Base-by-base conservation (phyloP, 2,113 vertebrate genomes). In the Indicator maculatus region DNA sequence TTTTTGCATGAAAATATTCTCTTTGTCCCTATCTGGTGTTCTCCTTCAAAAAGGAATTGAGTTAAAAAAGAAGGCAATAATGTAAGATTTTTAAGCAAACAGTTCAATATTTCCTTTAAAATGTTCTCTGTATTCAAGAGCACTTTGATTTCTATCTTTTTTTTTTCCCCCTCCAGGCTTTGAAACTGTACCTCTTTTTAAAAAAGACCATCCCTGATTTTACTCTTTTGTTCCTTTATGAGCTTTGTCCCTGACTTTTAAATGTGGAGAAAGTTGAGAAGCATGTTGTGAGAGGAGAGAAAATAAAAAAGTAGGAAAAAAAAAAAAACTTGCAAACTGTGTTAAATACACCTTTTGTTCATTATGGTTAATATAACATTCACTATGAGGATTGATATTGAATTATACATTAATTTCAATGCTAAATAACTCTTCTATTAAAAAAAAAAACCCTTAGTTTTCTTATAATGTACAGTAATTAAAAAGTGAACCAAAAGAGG, bases 1-100 rank as follows among this genome's bases (percentile, higher is more conserved):
- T 98, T 98, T 98, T 98, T 98, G 98, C 98, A 98, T 98, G 98
- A 98, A 98, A 98, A 98, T 98, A 98, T 98, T 98, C 98, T 97
- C 97, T 98, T 98, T 98, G 98, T 98, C 98, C 98, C 97, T 97
- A 97, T 97, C 98, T 98, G 98, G 97, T 97, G 98, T 97, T 97
- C 95, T 97, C 96, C 98, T 98, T 98, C 98, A 98, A 98, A 98
- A 98, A 98, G 98, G 97, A 98, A 98, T 92, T 91, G 97, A 97
- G 97, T 97, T 98, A 96, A 97, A 98, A 98, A 98, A 98, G 98
- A 97, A 98, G 98, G 98, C 97, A 98, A 98, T 98, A 98, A 98
- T 98, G 97, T 98, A 97, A 98, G 98, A 98, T 98, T 98, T 97
- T 98, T 98, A 98, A 98, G 98, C 98, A 98, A 98, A 98, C 98